These are phyloP conservation scores for Nebria brevicollis DNA, from an alignment of 2,888 invertebrate genomes.

Conservation along the genomic window DNA sequence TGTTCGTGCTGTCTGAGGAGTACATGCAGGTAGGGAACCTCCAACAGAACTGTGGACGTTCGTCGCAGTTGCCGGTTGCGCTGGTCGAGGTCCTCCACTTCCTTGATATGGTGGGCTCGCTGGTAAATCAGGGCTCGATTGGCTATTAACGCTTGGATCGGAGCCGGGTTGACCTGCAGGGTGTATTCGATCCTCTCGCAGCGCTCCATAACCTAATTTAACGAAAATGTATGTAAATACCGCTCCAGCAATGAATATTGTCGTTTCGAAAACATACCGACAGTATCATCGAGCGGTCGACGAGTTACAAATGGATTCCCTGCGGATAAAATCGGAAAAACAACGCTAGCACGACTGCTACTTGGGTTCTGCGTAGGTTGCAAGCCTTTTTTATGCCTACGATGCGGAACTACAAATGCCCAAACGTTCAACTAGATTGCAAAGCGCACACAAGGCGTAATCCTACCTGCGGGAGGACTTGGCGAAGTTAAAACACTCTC, in stretches of 20 bases:
- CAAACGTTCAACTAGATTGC: neutral
- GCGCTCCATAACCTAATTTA: slow-evolving; percentile 75
- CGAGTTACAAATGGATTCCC: slow-evolving; percentile 69
- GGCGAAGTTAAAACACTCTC: slow-evolving; percentile 65
- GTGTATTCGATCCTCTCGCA: slow-evolving; percentile 71
- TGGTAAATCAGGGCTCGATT: slow-evolving; percentile 61
- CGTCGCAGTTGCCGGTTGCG: slow-evolving; percentile 51
- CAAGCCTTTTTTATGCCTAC: slow-evolving; percentile 64
- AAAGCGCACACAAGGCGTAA: neutral
- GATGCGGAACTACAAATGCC: slow-evolving; percentile 57
- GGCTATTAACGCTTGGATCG: slow-evolving; percentile 69
- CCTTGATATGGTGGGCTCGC: slow-evolving; percentile 60
- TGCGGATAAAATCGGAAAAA: slow-evolving; percentile 74
- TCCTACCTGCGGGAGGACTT: slow-evolving; percentile 65
- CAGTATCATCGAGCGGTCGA: slow-evolving; percentile 67
- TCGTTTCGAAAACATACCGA: slow-evolving; percentile 61
- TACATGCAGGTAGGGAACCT: slow-evolving; percentile 47
- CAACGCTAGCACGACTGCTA: slow-evolving; percentile 80
- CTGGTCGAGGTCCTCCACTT: slow-evolving; percentile 48
- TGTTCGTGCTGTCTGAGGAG: slow-evolving; percentile 49
- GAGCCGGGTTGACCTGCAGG: slow-evolving; percentile 69
- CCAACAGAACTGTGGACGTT: neutral
- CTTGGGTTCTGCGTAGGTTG: slow-evolving; percentile 66
- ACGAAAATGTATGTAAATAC: slow-evolving; percentile 54
- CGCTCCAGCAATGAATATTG: neutral